Evolutionary conservation across 2,113 vertebrate species (phyloP).

Genomic region (Pteropus alecto): DNA sequence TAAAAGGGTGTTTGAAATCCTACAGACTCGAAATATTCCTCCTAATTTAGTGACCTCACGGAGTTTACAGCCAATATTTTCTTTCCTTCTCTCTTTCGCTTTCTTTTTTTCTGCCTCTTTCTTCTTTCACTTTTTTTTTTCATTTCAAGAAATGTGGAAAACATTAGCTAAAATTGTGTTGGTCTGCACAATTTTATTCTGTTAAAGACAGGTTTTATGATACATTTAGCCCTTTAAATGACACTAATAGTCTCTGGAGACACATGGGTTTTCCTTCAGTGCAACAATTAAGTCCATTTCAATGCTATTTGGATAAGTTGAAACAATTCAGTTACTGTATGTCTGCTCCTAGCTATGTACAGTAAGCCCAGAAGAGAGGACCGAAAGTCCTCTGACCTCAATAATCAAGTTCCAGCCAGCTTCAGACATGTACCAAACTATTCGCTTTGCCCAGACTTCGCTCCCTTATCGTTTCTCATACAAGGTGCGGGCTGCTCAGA

Average conservation of each 20-base stretch:
- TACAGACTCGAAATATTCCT: slow-evolving; percentile 53
- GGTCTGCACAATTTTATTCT: slow-evolving; percentile 88
- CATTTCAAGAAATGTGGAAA: slow-evolving; percentile 88
- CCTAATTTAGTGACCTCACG: slow-evolving; percentile 57
- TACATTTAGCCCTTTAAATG: slow-evolving; percentile 90
- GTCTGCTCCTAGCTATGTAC: slow-evolving; percentile 77
- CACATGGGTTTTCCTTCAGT: slow-evolving; percentile 83
- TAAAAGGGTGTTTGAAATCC: slow-evolving; percentile 26
- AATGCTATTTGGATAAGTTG: slow-evolving; percentile 86
- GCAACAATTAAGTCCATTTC: slow-evolving; percentile 90
- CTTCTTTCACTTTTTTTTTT: neutral
- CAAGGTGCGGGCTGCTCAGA: slow-evolving; percentile 65
- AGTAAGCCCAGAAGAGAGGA: slow-evolving; percentile 76
- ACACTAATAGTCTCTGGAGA: slow-evolving; percentile 90
- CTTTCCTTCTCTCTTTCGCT: neutral
- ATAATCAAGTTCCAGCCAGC: slow-evolving; percentile 77
- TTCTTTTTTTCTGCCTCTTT: neutral
- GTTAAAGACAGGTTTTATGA: slow-evolving; percentile 90
- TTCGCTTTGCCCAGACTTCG: slow-evolving; percentile 55
- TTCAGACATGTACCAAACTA: slow-evolving; percentile 74
- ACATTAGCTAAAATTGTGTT: slow-evolving; percentile 89
- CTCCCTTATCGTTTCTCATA: slow-evolving; percentile 59
- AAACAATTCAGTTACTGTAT: slow-evolving; percentile 90
- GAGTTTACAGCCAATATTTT: slow-evolving; percentile 36
- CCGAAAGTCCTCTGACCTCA: slow-evolving; percentile 72